Conservation (phyloP, 2,797 vertebrate species). For the Sebastes taczanowskii region DNA sequence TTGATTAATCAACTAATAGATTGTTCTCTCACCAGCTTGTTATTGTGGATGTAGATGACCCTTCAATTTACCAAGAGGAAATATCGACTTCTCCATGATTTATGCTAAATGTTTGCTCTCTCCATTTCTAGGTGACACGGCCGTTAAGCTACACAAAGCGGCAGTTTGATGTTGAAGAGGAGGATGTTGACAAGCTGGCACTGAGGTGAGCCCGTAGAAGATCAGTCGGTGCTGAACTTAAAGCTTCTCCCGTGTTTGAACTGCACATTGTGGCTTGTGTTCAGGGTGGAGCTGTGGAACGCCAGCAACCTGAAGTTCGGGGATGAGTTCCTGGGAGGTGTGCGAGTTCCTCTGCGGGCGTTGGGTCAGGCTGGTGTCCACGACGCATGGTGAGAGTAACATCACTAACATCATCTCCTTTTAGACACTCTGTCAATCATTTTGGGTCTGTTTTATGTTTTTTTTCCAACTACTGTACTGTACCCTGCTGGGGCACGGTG, state of each 20-base stretch:
- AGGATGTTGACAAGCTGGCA: constrained; percentile 96
- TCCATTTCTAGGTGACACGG: constrained; percentile 87
- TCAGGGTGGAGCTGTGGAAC: constrained; percentile 97
- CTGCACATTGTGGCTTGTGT: constrained; percentile 3
- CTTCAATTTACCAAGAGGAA: not conserved
- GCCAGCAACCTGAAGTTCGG: constrained; percentile 99
- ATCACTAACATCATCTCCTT: not conserved
- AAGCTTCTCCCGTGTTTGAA: not conserved
- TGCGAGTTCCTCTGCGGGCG: constrained; percentile 90
- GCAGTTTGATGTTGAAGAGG: constrained; percentile 98
- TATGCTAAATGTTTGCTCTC: not conserved
- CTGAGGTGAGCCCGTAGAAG: constrained; percentile 84
- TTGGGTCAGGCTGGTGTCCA: constrained; percentile 91
- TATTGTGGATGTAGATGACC: not conserved
- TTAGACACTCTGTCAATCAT: not conserved
- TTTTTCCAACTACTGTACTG: not conserved
- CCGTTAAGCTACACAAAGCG: constrained; percentile 95
- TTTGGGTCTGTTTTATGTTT: not conserved
- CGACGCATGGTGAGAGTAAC: constrained; percentile 90
- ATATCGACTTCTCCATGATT: not conserved
- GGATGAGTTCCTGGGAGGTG: constrained; percentile 96
- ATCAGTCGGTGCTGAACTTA: not conserved
- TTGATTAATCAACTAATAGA: not conserved
- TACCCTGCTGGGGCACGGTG: not conserved
- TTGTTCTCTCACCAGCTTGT: not conserved